These are phyloP conservation scores for Gymnocypris eckloni DNA, from an alignment of 2,797 vertebrate genomes.

Conservation along the genomic window DNA sequence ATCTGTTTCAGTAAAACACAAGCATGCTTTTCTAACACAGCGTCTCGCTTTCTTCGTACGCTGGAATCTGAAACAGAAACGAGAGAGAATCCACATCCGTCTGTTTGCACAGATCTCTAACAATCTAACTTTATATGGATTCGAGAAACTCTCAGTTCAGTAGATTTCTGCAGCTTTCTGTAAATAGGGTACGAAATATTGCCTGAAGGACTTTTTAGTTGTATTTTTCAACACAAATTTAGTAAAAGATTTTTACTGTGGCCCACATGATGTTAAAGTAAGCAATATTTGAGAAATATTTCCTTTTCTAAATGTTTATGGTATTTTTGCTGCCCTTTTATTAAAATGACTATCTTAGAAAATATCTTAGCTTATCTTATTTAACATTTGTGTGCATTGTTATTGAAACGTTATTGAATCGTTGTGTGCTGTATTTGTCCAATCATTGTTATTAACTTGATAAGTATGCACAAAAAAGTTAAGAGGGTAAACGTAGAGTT, in stretches of 20 bases:
- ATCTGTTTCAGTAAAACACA: slow-evolving; percentile 8
- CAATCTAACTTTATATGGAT: neutral
- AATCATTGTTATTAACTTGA: too few relatives aligned
- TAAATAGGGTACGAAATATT: neutral
- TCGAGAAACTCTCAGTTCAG: neutral
- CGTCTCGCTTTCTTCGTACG: neutral
- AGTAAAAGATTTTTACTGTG: neutral
- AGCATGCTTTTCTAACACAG: neutral
- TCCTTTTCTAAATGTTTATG: neutral
- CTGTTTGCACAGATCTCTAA: slow-evolving; percentile 31
- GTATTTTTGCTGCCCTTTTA: neutral
- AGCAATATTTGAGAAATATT: neutral
- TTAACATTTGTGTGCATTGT: too few relatives aligned
- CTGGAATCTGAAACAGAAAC: neutral
- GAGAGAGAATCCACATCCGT: neutral
- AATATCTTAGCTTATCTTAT: neutral
- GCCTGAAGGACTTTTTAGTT: neutral
- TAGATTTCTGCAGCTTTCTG: neutral
- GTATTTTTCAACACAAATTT: neutral
- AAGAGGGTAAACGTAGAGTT: too few relatives aligned
- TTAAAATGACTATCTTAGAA: neutral
- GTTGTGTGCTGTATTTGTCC: too few relatives aligned
- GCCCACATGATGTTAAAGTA: neutral
- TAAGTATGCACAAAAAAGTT: too few relatives aligned
- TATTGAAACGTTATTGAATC: too few relatives aligned